phyloP scores from a whole-genome alignment of 2,797 vertebrate species.

The Cynodonichthys magdalenae region DNA sequence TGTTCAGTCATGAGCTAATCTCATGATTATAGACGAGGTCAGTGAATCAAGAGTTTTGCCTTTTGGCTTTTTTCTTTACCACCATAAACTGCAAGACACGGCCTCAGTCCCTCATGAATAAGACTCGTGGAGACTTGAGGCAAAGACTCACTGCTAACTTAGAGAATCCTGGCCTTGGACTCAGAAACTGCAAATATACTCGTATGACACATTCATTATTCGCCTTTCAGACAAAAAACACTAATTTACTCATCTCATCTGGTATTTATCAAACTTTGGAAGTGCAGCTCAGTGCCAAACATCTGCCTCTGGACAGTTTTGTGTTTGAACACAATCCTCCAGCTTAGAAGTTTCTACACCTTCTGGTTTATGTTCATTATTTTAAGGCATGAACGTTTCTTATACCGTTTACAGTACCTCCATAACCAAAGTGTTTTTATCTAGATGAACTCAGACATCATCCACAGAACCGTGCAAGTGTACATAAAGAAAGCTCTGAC shows the following conservation, averaged over 20 bases:
- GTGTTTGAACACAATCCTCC: slow-evolving; percentile 5
- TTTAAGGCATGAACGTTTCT: background rate
- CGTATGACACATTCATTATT: background rate
- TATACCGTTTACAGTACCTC: background rate
- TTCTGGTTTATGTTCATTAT: slow-evolving; percentile 7
- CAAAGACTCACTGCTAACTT: too few relatives aligned
- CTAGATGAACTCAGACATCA: slow-evolving; percentile 9
- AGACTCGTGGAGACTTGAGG: too few relatives aligned
- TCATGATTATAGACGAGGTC: too few relatives aligned
- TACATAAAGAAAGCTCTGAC: slow-evolving; percentile 18
- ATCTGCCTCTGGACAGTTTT: slow-evolving; percentile 7
- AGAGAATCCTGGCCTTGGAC: too few relatives aligned
- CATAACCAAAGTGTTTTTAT: slow-evolving; percentile 12
- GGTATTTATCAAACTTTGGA: slow-evolving; percentile 6
- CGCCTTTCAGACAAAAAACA: background rate
- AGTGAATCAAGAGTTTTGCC: too few relatives aligned
- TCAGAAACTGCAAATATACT: too few relatives aligned
- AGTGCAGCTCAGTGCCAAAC: background rate
- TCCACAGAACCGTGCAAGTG: slow-evolving; percentile 43
- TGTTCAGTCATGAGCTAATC: too few relatives aligned
- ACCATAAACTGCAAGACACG: too few relatives aligned
- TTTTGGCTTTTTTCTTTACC: too few relatives aligned
- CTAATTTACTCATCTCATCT: background rate
- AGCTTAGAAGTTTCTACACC: background rate
- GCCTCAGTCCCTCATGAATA: too few relatives aligned